phyloP scores from a whole-genome alignment of 2,888 invertebrate genomes.

The Xanthia icteritia region DNA sequence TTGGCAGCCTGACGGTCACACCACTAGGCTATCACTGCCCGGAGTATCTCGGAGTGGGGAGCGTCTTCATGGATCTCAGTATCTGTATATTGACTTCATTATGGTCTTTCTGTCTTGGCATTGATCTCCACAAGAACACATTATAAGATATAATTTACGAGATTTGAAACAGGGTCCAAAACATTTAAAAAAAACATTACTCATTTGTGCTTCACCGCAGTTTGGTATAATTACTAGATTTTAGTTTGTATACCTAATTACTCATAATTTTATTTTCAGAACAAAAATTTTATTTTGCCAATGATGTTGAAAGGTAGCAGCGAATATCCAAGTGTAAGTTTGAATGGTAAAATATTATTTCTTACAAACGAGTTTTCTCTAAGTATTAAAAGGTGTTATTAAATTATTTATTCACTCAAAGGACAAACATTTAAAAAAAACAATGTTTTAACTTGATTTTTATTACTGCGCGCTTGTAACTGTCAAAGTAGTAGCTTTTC shows the following conservation, averaged over 20 bases:
- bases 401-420: too few relatives aligned
- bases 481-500: too few relatives aligned
- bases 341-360: background rate
- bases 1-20: too few relatives aligned
- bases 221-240: background rate
- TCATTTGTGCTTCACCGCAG: background rate
- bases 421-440: too few relatives aligned
- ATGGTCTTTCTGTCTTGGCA: background rate
- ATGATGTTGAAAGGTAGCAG: constrained; percentile 7
- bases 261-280: constrained; percentile 2
- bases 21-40: too few relatives aligned
- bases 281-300: background rate
- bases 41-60: too few relatives aligned
- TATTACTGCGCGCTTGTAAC: too few relatives aligned
- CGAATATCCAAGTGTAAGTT: constrained; percentile 17
- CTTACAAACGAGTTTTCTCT: background rate
- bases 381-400: background rate
- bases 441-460: too few relatives aligned
- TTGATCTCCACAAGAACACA: background rate
- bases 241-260: background rate
- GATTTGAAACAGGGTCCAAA: background rate
- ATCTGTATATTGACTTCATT: too few relatives aligned
- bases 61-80: too few relatives aligned
- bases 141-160: background rate
- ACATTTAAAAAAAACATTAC: background rate